These are phyloP conservation scores for Cheilosia variabilis DNA, from an alignment of 2,888 invertebrate species.

Conservation along the genomic window DNA sequence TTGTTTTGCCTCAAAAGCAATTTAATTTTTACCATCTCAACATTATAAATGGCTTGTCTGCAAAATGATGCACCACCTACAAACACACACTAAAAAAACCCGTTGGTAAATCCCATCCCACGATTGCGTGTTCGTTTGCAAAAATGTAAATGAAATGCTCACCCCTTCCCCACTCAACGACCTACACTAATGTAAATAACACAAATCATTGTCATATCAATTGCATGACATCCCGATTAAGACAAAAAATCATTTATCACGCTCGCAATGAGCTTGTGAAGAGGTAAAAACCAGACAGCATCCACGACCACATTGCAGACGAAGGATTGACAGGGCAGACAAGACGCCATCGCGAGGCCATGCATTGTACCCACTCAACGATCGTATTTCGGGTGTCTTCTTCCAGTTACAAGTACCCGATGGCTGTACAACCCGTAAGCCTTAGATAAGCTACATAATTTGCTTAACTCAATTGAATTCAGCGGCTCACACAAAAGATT, in stretches of 20 bases:
- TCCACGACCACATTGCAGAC: not conserved
- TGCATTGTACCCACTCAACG: conserved; percentile 31
- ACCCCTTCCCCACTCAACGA: not conserved
- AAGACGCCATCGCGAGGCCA: conserved; percentile 33
- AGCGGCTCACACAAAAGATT: conserved; percentile 7
- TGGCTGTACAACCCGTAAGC: not conserved
- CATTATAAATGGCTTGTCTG: conserved; percentile 11
- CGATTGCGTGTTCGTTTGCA: not conserved
- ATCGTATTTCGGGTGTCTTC: not conserved
- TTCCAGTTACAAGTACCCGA: not conserved
- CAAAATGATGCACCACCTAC: conserved; percentile 35
- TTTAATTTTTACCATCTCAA: conserved; percentile 27
- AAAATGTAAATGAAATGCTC: conserved; percentile 10
- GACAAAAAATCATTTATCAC: conserved; percentile 63
- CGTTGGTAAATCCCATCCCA: conserved; percentile 49
- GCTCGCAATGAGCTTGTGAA: conserved; percentile 40
- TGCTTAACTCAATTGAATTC: conserved; percentile 1
- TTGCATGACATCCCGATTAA: conserved; percentile 54
- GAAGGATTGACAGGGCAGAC: conserved; percentile 10
- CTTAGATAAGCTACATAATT: not conserved
- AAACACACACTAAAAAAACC: not conserved
- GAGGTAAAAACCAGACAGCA: conserved; percentile 20
- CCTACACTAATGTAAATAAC: conserved; percentile 15
- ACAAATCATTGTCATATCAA: conserved; percentile 63
- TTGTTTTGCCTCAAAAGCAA: conserved; percentile 39